Evolutionary conservation across 2,113 vertebrate genomes (phyloP), one percentile per base, ranked within the genome.

Genomic region (Lasiurus cinereus): DNA sequence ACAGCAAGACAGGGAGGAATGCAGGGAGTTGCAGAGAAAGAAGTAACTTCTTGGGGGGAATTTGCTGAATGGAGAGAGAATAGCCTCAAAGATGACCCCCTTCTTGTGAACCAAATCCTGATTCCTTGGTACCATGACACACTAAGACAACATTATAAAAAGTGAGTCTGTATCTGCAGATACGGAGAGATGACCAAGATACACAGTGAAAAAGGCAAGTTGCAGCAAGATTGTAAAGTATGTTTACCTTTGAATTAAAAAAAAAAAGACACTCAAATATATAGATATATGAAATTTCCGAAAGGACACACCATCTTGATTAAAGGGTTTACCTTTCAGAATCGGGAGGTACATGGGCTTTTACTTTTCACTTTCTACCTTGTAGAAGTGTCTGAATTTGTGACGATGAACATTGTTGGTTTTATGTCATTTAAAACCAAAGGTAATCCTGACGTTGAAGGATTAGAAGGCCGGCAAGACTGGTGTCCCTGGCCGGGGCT

Each of bases 361-460:
- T 85, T 78, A 29, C n/a, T 87, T 74, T 88, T 76, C 59, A 59
- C 48, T 33, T 76, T 79, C 10, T 10, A 43, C 5, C 11, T 88
- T 94, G 79, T 36, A 29, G 36, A 87, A 59, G 10, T 70, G 62
- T 83, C 59, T 83, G 8, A 18, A n/a, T 82, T 93, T 96, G 67
- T 86, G 72, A 50, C 2, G 10, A 69, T 52, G 16, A 83, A 16
- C 7, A 19, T n/a, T 48, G 16, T 72, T 46, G 52, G 29, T 67
- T 96, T 77, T 92, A 21, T 13, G 62, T 50, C 27, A 29, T 86
- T 94, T 84, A 66, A 79, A 46, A 67, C 67, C 74, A 70, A 82
- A 93, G 59, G 21, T 59, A 67, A 77, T 5, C 22, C 36, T 24
- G 8, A 67, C 0, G 3, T 8, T 69, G 90, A 54, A 83, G 76